Conservation (phyloP, 2,888 invertebrate species). For the Minunthozetes semirufus region DNA sequence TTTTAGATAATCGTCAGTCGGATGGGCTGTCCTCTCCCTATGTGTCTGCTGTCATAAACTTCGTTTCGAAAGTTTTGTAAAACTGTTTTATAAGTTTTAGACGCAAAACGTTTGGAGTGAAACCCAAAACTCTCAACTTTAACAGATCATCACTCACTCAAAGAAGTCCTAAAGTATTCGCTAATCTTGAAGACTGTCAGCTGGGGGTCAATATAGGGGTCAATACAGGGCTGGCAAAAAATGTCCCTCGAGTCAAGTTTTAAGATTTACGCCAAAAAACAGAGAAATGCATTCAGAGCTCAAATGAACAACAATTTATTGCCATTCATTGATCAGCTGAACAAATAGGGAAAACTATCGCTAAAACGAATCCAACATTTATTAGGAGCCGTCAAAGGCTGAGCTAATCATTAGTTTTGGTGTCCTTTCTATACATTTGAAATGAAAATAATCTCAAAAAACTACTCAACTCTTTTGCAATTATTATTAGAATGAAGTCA, state of each 20-base stretch:
- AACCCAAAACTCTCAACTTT: slow-evolving; percentile 11
- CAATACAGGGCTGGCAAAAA: not conserved
- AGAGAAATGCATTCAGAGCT: not conserved
- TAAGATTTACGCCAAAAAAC: not conserved
- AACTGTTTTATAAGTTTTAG: not conserved
- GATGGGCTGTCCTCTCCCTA: not conserved
- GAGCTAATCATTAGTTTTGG: not conserved
- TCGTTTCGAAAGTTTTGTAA: not conserved
- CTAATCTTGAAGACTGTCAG: slow-evolving; percentile 11
- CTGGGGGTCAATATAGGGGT: slow-evolving; percentile 2
- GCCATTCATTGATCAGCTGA: slow-evolving; percentile 11
- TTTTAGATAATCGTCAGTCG: not conserved
- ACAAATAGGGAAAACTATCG: slow-evolving; percentile 14
- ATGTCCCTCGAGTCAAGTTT: slow-evolving; percentile 14
- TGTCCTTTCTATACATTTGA: not conserved
- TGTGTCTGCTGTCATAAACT: not conserved
- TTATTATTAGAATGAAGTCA: no score
- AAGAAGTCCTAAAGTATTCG: not conserved
- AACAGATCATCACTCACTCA: slow-evolving; percentile 13
- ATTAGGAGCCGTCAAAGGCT: not conserved
- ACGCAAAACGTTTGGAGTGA: not conserved
- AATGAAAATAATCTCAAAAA: no score
- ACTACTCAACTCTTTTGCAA: no score
- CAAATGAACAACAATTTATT: slow-evolving; percentile 25
- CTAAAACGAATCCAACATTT: slow-evolving; percentile 1